Conservation (phyloP, 2,113 vertebrate species). For the Xenopus tropicalis region UCB_Xtro_10.0 CM004451.2:88217001-88217500, state of each 20-base stretch:
- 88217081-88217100: too few species aligned
- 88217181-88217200: too few species aligned
- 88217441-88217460: slow-evolving; percentile 85
- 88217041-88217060: too few species aligned
- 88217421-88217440: slow-evolving; percentile 92
- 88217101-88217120: too few species aligned
- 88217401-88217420: slow-evolving; percentile 98
- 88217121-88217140: too few species aligned
- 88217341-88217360: too few species aligned
- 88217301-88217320: slow-evolving; percentile 56
- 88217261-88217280: slow-evolving; percentile 97
- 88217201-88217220: too few species aligned
- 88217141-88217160: too few species aligned
- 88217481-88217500: slow-evolving; percentile 94
- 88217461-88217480: slow-evolving; percentile 95
- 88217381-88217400: slow-evolving; percentile 97
- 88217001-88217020: too few species aligned
- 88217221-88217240: slow-evolving; percentile 92
- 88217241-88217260: slow-evolving; percentile 97
- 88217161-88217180: neutral
- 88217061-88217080: too few species aligned
- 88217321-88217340: too few species aligned
- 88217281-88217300: slow-evolving; percentile 96
- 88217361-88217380: slow-evolving; percentile 22
- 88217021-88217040: too few species aligned